phyloP scores from a whole-genome alignment of 2,888 invertebrate genomes.

The Drosophila siamana region DNA sequence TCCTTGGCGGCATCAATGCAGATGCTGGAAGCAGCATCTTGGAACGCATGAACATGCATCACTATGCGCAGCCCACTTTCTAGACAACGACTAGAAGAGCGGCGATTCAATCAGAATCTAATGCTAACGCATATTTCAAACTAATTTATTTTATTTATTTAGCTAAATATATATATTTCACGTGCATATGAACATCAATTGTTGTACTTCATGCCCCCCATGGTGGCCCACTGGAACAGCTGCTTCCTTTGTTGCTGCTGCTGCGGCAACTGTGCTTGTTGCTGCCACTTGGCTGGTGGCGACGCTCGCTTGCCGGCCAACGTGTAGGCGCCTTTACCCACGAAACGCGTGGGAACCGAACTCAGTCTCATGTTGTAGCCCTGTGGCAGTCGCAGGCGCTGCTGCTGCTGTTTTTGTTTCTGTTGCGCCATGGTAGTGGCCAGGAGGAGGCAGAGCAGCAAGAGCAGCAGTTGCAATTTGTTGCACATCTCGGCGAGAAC shows the following conservation, averaged over 20 bases:
- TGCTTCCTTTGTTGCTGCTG: slow-evolving; percentile 25
- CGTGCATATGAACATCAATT: slow-evolving; percentile 17
- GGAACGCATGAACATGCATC: slow-evolving; percentile 50
- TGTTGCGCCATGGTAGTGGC: slow-evolving; percentile 9
- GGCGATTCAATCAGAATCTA: neutral
- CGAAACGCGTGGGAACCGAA: slow-evolving; percentile 32
- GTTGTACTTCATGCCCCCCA: slow-evolving; percentile 46
- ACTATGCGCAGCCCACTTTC: slow-evolving; percentile 53
- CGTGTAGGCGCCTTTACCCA: slow-evolving; percentile 65
- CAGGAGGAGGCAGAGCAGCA: slow-evolving; percentile 24
- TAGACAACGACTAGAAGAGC: slow-evolving; percentile 10
- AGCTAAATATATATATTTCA: slow-evolving; percentile 50
- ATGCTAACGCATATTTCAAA: slow-evolving; percentile 12
- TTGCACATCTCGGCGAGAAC: slow-evolving; percentile 63
- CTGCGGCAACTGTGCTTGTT: slow-evolving; percentile 19
- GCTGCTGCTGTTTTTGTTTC: neutral
- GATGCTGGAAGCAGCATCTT: slow-evolving; percentile 30
- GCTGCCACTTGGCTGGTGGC: slow-evolving; percentile 27
- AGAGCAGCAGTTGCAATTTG: slow-evolving; percentile 30
- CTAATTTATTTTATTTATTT: slow-evolving; percentile 76
- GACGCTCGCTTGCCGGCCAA: slow-evolving; percentile 48
- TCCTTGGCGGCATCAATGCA: slow-evolving; percentile 26
- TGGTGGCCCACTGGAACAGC: slow-evolving; percentile 56
- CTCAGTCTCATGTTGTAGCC: slow-evolving; percentile 50
- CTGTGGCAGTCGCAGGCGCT: slow-evolving; percentile 45